A percentile compares a stretch with the other conserved stretches of the same genome.
phyloP scores from a whole-genome alignment of 2,888 invertebrate species.

The Chloromyia formosa region DNA sequence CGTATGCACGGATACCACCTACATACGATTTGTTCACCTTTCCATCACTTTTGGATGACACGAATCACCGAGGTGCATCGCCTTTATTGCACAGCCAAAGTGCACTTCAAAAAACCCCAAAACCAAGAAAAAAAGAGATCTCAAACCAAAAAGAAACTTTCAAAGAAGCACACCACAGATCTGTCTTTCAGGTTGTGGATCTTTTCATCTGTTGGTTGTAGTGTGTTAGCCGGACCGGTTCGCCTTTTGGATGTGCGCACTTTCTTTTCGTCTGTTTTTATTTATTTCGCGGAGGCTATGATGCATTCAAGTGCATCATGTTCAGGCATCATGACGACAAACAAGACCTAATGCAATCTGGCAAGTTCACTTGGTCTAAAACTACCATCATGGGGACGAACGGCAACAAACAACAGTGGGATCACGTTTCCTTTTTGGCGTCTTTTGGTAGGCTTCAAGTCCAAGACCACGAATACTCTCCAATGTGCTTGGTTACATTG shows the following conservation, averaged over 20 bases:
- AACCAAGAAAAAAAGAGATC: background rate
- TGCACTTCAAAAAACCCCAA: background rate
- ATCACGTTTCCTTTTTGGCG: constrained; percentile 36
- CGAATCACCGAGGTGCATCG: constrained; percentile 17
- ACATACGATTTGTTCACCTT: constrained; percentile 17
- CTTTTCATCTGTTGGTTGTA: constrained; percentile 23
- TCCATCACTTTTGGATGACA: constrained; percentile 9
- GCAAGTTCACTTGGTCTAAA: constrained; percentile 24
- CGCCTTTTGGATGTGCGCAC: background rate
- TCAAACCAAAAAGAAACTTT: constrained; percentile 25
- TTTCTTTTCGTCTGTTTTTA: constrained; percentile 37
- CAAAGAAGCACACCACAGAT: constrained; percentile 9
- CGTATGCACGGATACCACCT: too few relatives aligned
- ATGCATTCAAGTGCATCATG: constrained; percentile 39
- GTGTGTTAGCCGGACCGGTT: background rate
- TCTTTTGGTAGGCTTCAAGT: constrained; percentile 14
- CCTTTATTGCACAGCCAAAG: constrained; percentile 11
- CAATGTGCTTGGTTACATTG: too few relatives aligned
- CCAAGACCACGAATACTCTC: background rate
- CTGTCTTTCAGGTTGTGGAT: background rate
- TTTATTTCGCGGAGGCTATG: background rate
- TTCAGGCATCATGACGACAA: constrained; percentile 37
- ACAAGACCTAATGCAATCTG: constrained; percentile 41
- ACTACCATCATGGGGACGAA: background rate
- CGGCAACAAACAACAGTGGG: background rate